Evolutionary conservation across 2,888 invertebrate species (phyloP).

Genomic region (Sylvicola cinctus): DNA sequence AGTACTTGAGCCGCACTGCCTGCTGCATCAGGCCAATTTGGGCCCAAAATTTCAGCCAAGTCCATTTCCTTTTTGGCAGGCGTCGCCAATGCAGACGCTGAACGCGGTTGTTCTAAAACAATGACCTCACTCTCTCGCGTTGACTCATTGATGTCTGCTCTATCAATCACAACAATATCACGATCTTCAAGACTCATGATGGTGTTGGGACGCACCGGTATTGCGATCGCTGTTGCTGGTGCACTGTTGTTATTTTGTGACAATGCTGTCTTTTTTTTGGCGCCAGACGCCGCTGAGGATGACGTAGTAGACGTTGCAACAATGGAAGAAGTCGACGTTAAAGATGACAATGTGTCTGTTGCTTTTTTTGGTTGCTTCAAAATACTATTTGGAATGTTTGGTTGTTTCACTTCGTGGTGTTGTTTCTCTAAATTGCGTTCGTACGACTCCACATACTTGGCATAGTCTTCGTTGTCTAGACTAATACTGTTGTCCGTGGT

Average conservation of each 20-base stretch:
- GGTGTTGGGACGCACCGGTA: too few species aligned
- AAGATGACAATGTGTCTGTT: conserved; percentile 4
- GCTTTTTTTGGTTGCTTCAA: conserved; percentile 10
- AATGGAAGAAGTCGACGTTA: conserved; percentile 2
- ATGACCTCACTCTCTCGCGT: conserved; percentile 15
- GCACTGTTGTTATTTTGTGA: conserved; percentile 1
- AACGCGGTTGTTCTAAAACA: conserved; percentile 15
- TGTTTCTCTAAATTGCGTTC: conserved; percentile 12
- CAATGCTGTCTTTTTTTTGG: conserved; percentile 1
- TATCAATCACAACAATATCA: conserved; percentile 19
- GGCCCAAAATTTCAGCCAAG: conserved; percentile 11
- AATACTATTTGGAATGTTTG: conserved; percentile 10
- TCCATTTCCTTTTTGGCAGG: conserved; percentile 15
- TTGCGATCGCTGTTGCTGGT: too few species aligned
- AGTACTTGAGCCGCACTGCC: conserved; percentile 19
- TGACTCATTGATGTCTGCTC: conserved; percentile 18
- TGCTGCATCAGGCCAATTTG: conserved; percentile 20
- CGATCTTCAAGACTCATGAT: conserved; percentile 15
- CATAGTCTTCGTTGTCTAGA: too few species aligned
- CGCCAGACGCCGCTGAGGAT: neutral
- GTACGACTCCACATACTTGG: too few species aligned
- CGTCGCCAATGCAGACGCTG: conserved; percentile 2
- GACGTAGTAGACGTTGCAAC: neutral
- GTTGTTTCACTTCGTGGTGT: conserved; percentile 4
- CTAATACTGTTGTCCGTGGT: too few species aligned